Base-by-base conservation (phyloP, 2,797 vertebrate species). In the Melanotaenia parkinsoni region DNA sequence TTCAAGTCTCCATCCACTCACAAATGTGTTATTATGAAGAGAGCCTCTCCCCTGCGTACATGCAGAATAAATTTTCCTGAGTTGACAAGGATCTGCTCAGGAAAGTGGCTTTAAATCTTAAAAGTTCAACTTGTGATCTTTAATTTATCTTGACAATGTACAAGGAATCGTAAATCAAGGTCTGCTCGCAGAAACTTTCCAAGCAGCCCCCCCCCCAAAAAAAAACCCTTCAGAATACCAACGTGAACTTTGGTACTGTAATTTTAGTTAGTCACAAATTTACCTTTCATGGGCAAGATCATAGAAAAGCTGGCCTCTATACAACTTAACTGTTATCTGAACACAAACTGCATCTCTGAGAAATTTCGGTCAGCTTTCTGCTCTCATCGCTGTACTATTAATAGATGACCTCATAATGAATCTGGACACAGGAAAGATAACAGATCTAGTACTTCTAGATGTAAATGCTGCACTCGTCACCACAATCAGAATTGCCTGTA, bases 281-380 rank as follows among this genome's bases (percentile, higher is more conserved):
- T 1, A 61, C 22, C 24, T 50, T 62, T 61, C 16, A 35, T 56
- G 30, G 40, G 11, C 22, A 63, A 37, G 63, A 54, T 61, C 26
- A 53, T 2, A 40, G 2, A 53, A 53, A 67, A 26, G 1, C 18
- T 45, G 54, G 12, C 30, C 1, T 26, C 28, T 50, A 12, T 40
- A 20, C 40, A 60, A 14, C 40, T 69, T 12, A 14, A 20, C 30
- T 40, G 24, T 32, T 62, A 54, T 62, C 18, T 71, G 51, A 63
- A 45, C n/a, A n/a, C 20, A 43, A n/a, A 22, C 13, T 32, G 37
- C 20, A 20, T 37, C 28, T 18, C 59, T 54, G 59, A 53, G 43
- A 58, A 63, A 26, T 45, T 33, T 56, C 26, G 24, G 11, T 45
- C 16, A 13, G 8, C 11, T 3, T 38, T 58, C 28, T 24, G 38